Percentiles rank a stretch among this genome's conserved stretches.
Conservation (phyloP, 2,113 vertebrate species). For the Scomber scombrus region DNA sequence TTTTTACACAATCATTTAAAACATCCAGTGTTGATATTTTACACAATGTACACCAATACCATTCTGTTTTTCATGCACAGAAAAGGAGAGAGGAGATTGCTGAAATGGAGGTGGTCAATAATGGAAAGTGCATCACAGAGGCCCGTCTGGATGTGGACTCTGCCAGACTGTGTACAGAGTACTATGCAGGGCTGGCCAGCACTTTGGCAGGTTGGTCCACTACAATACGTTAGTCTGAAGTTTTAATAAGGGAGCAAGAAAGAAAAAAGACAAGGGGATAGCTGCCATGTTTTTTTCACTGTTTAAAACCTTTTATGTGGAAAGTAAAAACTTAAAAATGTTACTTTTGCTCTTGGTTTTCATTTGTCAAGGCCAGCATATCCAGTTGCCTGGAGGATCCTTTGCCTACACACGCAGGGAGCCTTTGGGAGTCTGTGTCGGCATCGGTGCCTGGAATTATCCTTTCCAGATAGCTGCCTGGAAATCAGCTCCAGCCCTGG, state of each 20-base stretch:
- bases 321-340: neutral
- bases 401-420: slow-evolving; percentile 97
- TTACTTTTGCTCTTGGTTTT: neutral
- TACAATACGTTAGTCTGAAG: neutral
- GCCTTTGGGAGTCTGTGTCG: slow-evolving; percentile 94
- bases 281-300: neutral
- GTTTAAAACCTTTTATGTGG: neutral
- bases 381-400: slow-evolving; percentile 91
- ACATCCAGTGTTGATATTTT: neutral
- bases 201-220: slow-evolving; percentile 88
- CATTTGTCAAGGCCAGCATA: slow-evolving; percentile 88
- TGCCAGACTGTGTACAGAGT: slow-evolving; percentile 92
- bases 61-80: slow-evolving; percentile 39
- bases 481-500: slow-evolving; percentile 95
- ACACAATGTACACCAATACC: neutral
- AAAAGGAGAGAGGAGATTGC: slow-evolving; percentile 92
- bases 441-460: slow-evolving; percentile 98
- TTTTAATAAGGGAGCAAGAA: neutral
- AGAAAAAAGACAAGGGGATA: neutral
- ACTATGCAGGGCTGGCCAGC: slow-evolving; percentile 90
- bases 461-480: slow-evolving; percentile 96
- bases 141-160: slow-evolving; percentile 90
- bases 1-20: neutral
- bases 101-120: slow-evolving; percentile 92
- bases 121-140: slow-evolving; percentile 95